Evolutionary conservation across 64 coral and sea anemone genomes (phyloP), one percentile per base, ranked within the genome.

Genomic region (Stylophora pistillata): DNA sequence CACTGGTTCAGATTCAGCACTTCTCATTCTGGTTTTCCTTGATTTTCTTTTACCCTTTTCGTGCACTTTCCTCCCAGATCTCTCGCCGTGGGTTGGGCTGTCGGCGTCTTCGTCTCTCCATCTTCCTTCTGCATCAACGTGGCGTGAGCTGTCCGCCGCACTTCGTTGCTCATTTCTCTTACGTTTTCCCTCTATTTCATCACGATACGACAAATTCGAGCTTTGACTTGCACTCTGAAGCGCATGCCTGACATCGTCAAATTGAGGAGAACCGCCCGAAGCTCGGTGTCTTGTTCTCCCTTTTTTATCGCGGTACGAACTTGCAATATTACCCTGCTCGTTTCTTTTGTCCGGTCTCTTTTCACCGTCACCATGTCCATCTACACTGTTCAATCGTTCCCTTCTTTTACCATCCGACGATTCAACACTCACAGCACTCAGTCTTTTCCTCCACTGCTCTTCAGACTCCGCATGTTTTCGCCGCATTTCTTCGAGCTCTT

Each of bases 401-500:
- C 21, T 81, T 5, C 65, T 73, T 78, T 41, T 76, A 17, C 10
- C 30, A 47, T 25, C 78, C n/a, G 32, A 37, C 53, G 80, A 16
- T 70, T 84, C 62, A n/a, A 15, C 10, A 69, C 17, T 70, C 12
- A 68, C 30, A 37, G 62, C 27, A 53, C 32, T 84, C 9, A 84
- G 52, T 53, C 65, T 68, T 53, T 47, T 63, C 80, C 23, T 68
- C 80, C 80, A 84, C 37, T 84, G 59, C 53, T 32, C 32, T 37
- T 84, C 80, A 17, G 80, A 63, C 9, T 84, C 80, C 16, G 60
- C 80, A 14, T 84, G 80, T 70, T 30, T 84, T 84, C 32, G 41
- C 0, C 32, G 23, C 80, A 84, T 84, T 23, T 68, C 80, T 66
- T 87, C 74, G 52, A 96, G 61, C 15, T 90, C 82, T 7, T 86